Conservation (phyloP, 1,140 invertebrate genomes). For the Muscidifurax raptorellus region DNA sequence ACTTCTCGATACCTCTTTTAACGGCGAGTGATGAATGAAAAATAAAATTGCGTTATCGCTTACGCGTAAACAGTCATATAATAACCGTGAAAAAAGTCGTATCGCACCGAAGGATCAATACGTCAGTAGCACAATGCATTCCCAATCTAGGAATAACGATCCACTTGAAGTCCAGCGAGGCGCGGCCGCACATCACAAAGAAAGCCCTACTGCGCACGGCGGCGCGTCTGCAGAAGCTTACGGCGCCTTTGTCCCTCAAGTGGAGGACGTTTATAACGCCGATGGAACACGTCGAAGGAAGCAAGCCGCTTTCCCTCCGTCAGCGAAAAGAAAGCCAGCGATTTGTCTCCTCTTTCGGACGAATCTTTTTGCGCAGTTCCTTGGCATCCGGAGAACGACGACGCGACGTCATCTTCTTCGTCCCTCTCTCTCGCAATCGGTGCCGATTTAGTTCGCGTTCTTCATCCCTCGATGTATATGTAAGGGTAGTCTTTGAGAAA, state of each 20-base stretch:
- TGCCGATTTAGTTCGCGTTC: background rate
- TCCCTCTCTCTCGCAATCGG: background rate
- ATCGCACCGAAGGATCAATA: background rate
- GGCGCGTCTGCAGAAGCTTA: background rate
- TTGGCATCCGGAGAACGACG: background rate
- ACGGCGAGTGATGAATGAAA: too few species aligned
- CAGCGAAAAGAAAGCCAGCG: slow-evolving; percentile 5
- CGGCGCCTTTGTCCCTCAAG: slow-evolving; percentile 33
- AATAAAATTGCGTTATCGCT: too few species aligned
- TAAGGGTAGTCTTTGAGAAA: too few species aligned
- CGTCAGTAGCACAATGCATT: background rate
- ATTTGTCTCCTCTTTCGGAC: background rate
- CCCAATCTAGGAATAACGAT: background rate
- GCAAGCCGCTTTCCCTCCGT: slow-evolving; percentile 32
- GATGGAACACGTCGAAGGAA: slow-evolving; percentile 43
- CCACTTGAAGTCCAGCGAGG: background rate
- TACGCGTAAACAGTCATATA: too few species aligned
- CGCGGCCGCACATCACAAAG: background rate
- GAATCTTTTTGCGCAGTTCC: background rate
- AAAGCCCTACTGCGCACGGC: background rate
- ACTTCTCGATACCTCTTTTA: too few species aligned
- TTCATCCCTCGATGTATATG: background rate
- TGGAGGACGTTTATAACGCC: slow-evolving; percentile 48
- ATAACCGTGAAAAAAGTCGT: too few species aligned
- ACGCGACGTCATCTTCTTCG: background rate